Base-by-base conservation (phyloP, 2,113 vertebrate genomes). In the Zeus faber region DNA sequence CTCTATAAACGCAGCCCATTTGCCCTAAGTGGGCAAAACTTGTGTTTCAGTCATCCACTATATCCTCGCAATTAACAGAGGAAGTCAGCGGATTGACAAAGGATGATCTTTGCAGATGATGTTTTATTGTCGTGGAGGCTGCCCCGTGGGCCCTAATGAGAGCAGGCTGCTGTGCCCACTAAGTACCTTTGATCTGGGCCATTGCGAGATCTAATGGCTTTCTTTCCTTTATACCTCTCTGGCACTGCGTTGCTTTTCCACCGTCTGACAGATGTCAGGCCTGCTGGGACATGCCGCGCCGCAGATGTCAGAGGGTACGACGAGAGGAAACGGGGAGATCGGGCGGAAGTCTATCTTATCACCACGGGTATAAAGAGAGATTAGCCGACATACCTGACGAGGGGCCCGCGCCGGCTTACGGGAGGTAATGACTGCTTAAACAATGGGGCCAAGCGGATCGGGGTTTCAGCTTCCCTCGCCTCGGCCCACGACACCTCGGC, bases 41-140 rank as follows among this genome's bases (percentile, higher is more conserved):
- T n/a, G n/a, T n/a, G n/a, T n/a, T n/a, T n/a, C n/a, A n/a, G n/a
- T n/a, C n/a, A n/a, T n/a, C n/a, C n/a, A n/a, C n/a, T n/a, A n/a
- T n/a, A n/a, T n/a, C n/a, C n/a, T n/a, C n/a, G n/a, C 74, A 80
- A 84, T 76, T 72, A 83, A 79, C 54, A 29, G 64, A 53, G 75
- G 21, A 63, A 74, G 59, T 56, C 10, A 11, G 58, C 58, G 53
- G 70, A 37, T 6, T 78, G 76, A 70, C 74, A 54, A 79, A 39
- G 56, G 74, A 65, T 80, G 74, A 76, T 75, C 77, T 76, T 67
- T 72, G 76, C 70, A 79, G 71, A 82, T 79, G 76, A 81, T 61
- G 76, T 80, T 67, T 77, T 74, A 58, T 78, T 79, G 73, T 84
- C 77, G 76, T 68, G 49, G 3, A n/a, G 24, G 45, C 24, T 43